Base-by-base conservation (phyloP, 2,888 invertebrate genomes). In the Hypena proboscidalis region DNA sequence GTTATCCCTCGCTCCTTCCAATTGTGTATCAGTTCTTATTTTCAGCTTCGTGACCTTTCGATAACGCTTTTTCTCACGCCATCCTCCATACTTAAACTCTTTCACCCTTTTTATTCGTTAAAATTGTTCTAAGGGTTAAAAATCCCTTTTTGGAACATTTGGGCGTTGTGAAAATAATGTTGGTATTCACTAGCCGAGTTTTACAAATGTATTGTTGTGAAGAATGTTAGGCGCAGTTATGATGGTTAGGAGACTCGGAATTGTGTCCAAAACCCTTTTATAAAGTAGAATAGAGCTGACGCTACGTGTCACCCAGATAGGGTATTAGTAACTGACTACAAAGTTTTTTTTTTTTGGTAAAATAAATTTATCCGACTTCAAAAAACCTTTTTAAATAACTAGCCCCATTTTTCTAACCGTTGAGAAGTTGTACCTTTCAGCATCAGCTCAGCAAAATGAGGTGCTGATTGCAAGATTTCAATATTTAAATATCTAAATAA, bases 1-100 rank as follows among this genome's bases (percentile, higher is more conserved):
- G 40, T 54, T 42, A 54, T 54, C 59, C 40, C 36, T 40, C 19
- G 4, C 10, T 17, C 32, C 17, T 37, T 23, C 3, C 10, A 20
- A 32, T 46, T 59, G 50, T 48, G 20, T 30, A 42, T 29, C 39
- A 35, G 31, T 25, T 42, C 20, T 17, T 6, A 23, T 22, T 11
- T 40, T 44, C 15, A 27, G 33, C 6, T 30, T 34, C 36, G 41
- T 26, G 39, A 27, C 23, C 33, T 56, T 32, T 34, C 27, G 36
- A 9, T 50, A 25, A 11, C 4, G 11, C 20, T 13, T 37, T 25
- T 45, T 40, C 15, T 17, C 22, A 42, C 9, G 8, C 9, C 2
- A 19, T 36, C 23, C 19, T 26, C 11, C 19, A 26, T 34, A 35
- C 30, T 36, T 13, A 29, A 52, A 40, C 17, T 15, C 32, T 11